Evolutionary conservation across 2,113 vertebrate genomes (phyloP).

Genomic region (Zapornia atra): DNA sequence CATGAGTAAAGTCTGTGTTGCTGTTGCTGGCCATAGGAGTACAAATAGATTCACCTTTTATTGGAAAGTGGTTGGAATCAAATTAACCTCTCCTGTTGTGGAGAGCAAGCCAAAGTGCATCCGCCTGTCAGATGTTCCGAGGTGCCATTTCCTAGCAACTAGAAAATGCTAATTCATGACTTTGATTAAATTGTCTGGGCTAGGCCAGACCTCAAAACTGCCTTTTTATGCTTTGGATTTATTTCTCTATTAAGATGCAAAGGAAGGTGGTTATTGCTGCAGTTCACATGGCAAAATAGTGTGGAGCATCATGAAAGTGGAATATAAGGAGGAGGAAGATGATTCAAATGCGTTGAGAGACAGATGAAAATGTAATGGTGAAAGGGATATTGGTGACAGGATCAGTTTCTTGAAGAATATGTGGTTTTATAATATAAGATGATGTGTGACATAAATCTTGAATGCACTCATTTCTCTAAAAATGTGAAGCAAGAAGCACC

Average conservation of each 20-base stretch:
- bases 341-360: background rate
- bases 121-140: slow-evolving; percentile 46
- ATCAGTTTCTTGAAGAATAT: background rate
- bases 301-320: background rate
- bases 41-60: slow-evolving; percentile 78
- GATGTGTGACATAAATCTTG: background rate
- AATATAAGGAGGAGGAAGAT: background rate
- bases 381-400: background rate
- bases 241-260: slow-evolving; percentile 66
- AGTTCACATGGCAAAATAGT: background rate
- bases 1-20: background rate
- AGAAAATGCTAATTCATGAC: slow-evolving; percentile 76
- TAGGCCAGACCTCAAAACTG: slow-evolving; percentile 45
- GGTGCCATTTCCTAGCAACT: slow-evolving; percentile 74
- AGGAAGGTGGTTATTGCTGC: background rate
- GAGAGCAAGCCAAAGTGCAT: slow-evolving; percentile 52
- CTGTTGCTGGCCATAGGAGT: slow-evolving; percentile 29
- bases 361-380: background rate
- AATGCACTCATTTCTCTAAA: background rate
- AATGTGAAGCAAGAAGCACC: background rate
- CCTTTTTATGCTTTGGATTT: slow-evolving; percentile 65
- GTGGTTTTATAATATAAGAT: background rate
- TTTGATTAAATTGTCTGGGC: slow-evolving; percentile 73
- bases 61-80: slow-evolving; percentile 67
- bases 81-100: slow-evolving; percentile 71